Conservation (phyloP, 2,797 vertebrate species). For the Delichon dasypus region DNA sequence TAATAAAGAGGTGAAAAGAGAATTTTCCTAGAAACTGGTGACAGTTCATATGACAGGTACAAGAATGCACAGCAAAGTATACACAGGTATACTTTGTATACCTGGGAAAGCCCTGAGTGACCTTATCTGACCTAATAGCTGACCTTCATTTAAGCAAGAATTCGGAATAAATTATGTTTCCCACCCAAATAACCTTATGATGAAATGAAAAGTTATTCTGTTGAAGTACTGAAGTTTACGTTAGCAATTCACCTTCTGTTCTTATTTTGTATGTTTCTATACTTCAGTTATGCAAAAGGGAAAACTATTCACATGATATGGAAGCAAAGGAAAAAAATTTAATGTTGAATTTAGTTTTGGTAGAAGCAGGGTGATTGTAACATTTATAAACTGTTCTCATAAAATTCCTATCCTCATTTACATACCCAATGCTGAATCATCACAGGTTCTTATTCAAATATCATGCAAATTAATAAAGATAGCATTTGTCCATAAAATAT, state of each 20-base stretch:
- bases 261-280: not conserved
- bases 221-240: not conserved
- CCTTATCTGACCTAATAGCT: not conserved
- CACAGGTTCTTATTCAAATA: not conserved
- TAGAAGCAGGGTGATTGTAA: not conserved
- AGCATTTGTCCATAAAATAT: not conserved
- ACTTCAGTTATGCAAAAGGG: not conserved
- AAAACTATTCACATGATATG: not conserved
- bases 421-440: not conserved
- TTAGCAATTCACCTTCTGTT: not conserved
- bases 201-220: not conserved
- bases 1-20: not conserved
- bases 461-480: not conserved
- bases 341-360: not conserved
- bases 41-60: not conserved
- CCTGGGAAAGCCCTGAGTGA: not conserved
- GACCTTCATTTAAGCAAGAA: not conserved
- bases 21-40: not conserved
- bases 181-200: not conserved
- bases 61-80: not conserved
- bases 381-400: not conserved
- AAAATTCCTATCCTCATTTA: not conserved
- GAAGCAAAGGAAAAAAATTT: not conserved
- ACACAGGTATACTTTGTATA: no score
- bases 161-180: not conserved